Percentiles rank a stretch among this genome's conserved stretches.
These are phyloP conservation scores for Pangasianodon hypophthalmus DNA, from an alignment of 2,113 vertebrate species.

Conservation along the genomic window DNA sequence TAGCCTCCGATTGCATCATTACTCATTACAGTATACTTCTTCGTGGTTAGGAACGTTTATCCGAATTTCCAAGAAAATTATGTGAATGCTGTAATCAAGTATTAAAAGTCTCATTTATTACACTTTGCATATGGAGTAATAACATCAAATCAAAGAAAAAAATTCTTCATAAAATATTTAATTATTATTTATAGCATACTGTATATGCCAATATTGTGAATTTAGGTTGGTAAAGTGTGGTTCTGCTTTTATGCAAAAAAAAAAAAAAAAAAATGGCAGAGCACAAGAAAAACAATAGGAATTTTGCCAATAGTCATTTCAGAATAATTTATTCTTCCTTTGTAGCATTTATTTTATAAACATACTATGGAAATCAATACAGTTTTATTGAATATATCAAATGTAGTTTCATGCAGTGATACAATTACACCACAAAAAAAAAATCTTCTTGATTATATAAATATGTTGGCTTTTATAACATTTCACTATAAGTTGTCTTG, in stretches of 20 bases:
- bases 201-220: neutral
- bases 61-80: conserved; percentile 44
- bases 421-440: neutral
- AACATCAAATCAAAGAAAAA: neutral
- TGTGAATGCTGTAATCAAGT: neutral
- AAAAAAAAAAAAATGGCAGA: neutral
- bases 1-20: conserved; percentile 47
- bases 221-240: neutral
- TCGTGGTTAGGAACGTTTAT: conserved; percentile 36
- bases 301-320: neutral
- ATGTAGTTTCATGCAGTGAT: neutral
- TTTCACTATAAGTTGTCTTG: neutral
- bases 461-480: neutral
- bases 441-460: neutral
- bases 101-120: neutral
- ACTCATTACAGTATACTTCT: conserved; percentile 61
- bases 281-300: neutral
- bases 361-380: neutral
- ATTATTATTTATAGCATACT: neutral
- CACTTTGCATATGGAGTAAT: neutral
- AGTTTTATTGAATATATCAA: neutral
- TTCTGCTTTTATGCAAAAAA: neutral
- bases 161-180: too few species aligned
- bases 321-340: neutral
- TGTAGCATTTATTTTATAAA: neutral